Percentiles rank a stretch among this genome's conserved stretches.
These are phyloP conservation scores for Ceratosolen fusciceps DNA, from an alignment of 1,140 invertebrate genomes.

Conservation along the genomic window DNA sequence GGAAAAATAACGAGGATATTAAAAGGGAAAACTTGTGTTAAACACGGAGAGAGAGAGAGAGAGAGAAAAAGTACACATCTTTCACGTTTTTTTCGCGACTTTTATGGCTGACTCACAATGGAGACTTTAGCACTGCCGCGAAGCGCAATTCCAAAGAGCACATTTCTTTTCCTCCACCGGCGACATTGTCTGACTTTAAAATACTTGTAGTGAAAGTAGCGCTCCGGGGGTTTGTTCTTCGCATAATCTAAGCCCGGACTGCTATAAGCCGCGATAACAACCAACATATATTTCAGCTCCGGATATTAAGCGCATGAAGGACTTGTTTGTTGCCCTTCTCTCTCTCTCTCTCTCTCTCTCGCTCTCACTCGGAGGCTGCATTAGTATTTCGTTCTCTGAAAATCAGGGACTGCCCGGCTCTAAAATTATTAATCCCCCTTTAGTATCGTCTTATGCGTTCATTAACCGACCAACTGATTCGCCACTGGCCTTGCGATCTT, in stretches of 20 bases:
- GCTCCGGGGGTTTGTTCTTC: not conserved
- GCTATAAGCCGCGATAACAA: not conserved
- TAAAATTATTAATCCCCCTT: not conserved
- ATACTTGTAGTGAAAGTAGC: not conserved
- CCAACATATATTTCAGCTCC: not conserved
- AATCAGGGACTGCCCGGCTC: not conserved
- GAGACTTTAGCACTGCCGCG: not conserved
- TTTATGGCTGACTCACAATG: slow-evolving; percentile 2
- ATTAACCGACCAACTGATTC: no score
- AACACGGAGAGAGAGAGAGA: no score
- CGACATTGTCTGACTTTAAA: slow-evolving; percentile 10
- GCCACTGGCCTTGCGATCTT: no score
- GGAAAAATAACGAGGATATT: not conserved
- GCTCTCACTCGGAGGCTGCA: not conserved
- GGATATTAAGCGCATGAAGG: not conserved
- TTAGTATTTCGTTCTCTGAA: not conserved
- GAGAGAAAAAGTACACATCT: not conserved
- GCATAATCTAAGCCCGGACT: not conserved
- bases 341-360: no score
- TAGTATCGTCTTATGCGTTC: not conserved
- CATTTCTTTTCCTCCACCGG: not conserved
- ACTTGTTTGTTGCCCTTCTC: no score
- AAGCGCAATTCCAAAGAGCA: not conserved
- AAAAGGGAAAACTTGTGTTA: slow-evolving; percentile 3
- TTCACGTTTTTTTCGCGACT: not conserved